Conservation (phyloP, 2,797 vertebrate species). For the Pterois miles region DNA sequence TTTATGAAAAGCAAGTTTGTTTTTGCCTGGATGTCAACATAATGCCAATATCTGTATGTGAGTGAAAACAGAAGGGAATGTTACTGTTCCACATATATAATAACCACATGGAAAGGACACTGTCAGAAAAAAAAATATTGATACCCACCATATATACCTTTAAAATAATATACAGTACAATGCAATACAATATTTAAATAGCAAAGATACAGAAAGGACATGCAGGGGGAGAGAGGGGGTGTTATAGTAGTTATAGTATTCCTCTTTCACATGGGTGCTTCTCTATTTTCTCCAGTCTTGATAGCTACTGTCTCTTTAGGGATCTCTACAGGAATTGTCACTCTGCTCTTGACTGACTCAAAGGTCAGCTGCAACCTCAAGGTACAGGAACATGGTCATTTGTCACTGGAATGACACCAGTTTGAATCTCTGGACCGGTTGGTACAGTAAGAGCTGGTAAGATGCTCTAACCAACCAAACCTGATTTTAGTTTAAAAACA, state of each 20-base stretch:
- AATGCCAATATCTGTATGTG: not conserved
- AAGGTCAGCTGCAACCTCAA: constrained; percentile 15
- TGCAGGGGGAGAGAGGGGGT: not conserved
- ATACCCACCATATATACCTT: too few relatives aligned
- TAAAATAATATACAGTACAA: too few relatives aligned
- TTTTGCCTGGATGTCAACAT: not conserved
- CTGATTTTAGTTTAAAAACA: not conserved
- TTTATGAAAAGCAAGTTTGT: not conserved
- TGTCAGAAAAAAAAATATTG: too few relatives aligned
- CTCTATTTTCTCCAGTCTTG: not conserved
- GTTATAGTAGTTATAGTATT: not conserved
- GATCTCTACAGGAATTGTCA: not conserved
- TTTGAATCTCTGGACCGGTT: not conserved
- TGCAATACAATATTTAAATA: not conserved
- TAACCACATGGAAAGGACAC: too few relatives aligned
- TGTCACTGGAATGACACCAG: not conserved
- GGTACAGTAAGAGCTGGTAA: not conserved
- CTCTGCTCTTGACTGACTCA: constrained; percentile 11
- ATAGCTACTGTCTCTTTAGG: not conserved
- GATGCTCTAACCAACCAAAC: not conserved
- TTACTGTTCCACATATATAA: not conserved
- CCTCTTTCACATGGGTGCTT: not conserved
- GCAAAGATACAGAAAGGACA: not conserved
- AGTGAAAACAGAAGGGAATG: not conserved
- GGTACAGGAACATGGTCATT: not conserved